phyloP scores from a whole-genome alignment of 2,113 vertebrate genomes.

The Empidonax traillii region DNA sequence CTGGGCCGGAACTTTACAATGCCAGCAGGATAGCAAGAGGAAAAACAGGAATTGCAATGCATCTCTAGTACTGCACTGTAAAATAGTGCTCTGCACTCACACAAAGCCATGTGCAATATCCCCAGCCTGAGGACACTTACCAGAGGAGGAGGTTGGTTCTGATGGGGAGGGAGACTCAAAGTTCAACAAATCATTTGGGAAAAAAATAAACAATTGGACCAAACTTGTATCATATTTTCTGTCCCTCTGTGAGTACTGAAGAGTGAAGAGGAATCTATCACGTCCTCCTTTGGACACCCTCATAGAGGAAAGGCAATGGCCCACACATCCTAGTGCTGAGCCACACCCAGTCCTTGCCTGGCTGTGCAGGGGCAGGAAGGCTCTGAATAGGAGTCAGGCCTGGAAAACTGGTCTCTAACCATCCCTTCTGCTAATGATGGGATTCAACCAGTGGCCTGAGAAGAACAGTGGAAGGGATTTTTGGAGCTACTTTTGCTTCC shows the following conservation, averaged over 20 bases:
- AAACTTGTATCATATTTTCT: neutral
- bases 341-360: neutral
- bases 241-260: neutral
- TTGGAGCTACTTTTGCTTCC: no score
- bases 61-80: no score
- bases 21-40: neutral
- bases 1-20: neutral
- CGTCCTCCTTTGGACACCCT: neutral
- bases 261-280: neutral
- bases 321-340: neutral
- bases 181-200: neutral
- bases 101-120: fast-evolving
- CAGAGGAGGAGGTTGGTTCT: neutral
- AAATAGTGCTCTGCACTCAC: neutral
- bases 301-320: neutral
- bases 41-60: neutral
- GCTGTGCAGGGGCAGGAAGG: neutral
- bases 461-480: no score
- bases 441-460: no score
- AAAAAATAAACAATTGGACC: neutral
- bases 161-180: neutral
- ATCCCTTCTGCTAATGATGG: neutral
- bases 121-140: neutral
- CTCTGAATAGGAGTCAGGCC: neutral
- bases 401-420: neutral